Conservation (phyloP, 2,113 vertebrate genomes). For the cat (Felis catus) region DNA sequence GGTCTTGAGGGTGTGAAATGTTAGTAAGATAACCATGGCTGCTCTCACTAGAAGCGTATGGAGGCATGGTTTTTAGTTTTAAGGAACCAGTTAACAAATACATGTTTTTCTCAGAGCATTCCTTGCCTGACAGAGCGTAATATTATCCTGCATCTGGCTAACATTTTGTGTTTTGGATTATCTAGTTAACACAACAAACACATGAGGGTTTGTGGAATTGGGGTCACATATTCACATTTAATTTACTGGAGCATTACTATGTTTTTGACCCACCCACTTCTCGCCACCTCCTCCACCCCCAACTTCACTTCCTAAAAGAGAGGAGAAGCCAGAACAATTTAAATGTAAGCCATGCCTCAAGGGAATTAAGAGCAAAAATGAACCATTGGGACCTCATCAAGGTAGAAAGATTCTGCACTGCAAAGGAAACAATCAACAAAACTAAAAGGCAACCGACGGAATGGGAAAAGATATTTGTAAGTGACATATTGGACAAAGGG, state of each 20-base stretch:
- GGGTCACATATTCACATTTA: not conserved
- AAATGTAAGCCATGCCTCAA: not conserved
- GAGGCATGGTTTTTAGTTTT: conserved; percentile 3
- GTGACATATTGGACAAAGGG: no score
- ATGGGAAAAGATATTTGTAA: no score
- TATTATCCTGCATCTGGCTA: not conserved
- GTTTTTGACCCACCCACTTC: not conserved
- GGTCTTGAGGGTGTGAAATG: not conserved
- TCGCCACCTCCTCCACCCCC: not conserved
- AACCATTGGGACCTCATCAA: no score
- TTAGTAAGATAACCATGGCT: not conserved
- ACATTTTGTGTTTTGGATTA: not conserved
- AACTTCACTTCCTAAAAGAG: not conserved
- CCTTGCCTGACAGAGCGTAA: not conserved
- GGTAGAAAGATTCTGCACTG: no score
- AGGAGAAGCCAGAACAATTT: not conserved
- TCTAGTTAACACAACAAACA: not conserved
- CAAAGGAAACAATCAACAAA: no score
- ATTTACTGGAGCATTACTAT: not conserved
- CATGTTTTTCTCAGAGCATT: not conserved
- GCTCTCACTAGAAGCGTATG: not conserved
- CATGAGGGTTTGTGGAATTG: not conserved
- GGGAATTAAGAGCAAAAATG: no score
- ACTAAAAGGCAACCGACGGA: no score
- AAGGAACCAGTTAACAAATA: not conserved